phyloP scores from a whole-genome alignment of 2,797 vertebrate species.

The Poecilia picta region DNA sequence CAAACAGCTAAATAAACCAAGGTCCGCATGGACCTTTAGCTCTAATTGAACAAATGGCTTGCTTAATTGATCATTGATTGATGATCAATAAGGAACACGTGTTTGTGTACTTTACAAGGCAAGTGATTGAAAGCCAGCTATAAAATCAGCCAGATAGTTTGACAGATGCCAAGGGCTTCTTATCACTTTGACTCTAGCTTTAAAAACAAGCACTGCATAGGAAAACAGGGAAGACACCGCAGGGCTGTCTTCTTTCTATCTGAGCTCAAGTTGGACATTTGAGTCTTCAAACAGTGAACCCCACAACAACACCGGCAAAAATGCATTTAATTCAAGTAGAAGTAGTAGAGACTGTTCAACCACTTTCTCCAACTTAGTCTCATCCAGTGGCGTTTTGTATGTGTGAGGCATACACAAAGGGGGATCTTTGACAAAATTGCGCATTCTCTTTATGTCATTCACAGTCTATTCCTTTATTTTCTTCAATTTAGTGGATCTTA shows the following conservation, averaged over 20 bases:
- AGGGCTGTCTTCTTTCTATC: slow-evolving; percentile 8
- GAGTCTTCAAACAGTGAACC: slow-evolving; percentile 19
- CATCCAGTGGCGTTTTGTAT: neutral
- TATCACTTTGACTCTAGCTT: slow-evolving; percentile 46
- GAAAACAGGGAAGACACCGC: neutral
- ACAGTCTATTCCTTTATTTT: neutral
- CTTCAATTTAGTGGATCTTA: neutral
- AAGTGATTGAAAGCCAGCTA: slow-evolving; percentile 80
- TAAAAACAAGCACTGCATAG: neutral
- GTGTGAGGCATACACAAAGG: neutral
- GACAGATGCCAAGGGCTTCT: slow-evolving; percentile 70
- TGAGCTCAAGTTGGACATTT: slow-evolving; percentile 14
- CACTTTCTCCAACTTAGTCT: neutral
- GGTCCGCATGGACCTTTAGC: slow-evolving; percentile 66
- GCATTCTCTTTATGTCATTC: neutral
- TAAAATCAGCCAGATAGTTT: slow-evolving; percentile 78
- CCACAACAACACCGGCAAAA: slow-evolving; percentile 13
- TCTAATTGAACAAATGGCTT: slow-evolving; percentile 84
- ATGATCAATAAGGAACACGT: slow-evolving; percentile 83
- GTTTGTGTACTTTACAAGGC: slow-evolving; percentile 79
- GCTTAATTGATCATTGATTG: slow-evolving; percentile 88
- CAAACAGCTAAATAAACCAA: slow-evolving; percentile 77
- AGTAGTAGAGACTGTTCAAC: neutral
- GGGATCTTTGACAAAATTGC: neutral
- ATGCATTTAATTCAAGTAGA: slow-evolving; percentile 11